Percentiles rank a stretch among this genome's conserved stretches.
These are phyloP conservation scores for Pseudorhiza aurosa DNA, from an alignment of 30 jellyfish, hydroid and myxozoan species.

Conservation along the genomic window DNA sequence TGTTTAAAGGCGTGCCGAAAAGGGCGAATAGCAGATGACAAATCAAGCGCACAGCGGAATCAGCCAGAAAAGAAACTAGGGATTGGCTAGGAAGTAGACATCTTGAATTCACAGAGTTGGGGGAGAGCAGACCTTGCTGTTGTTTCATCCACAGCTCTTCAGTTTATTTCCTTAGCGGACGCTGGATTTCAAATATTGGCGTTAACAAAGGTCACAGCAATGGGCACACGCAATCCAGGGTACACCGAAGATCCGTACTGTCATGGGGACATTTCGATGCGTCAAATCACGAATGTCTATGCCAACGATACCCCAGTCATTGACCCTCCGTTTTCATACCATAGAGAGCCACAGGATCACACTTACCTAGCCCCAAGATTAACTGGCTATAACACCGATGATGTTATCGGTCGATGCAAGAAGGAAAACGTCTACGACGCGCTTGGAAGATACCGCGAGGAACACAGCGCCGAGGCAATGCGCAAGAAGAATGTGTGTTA, in stretches of 20 bases:
- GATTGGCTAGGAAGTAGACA: too few relatives aligned
- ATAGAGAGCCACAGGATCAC: slow-evolving; percentile 31
- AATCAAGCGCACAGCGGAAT: too few relatives aligned
- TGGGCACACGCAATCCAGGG: slow-evolving; percentile 58
- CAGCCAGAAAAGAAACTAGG: too few relatives aligned
- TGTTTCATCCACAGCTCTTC: too few relatives aligned
- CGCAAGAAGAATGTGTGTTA: slow-evolving; percentile 20
- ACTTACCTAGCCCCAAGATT: slow-evolving; percentile 65
- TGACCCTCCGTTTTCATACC: slow-evolving; percentile 15
- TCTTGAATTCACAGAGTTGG: too few relatives aligned
- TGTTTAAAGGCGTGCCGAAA: too few relatives aligned
- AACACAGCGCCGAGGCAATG: slow-evolving; percentile 49
- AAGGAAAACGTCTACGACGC: slow-evolving; percentile 60
- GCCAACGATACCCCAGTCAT: slow-evolving; percentile 64
- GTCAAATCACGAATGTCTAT: slow-evolving; percentile 24
- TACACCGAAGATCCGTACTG: slow-evolving; percentile 13
- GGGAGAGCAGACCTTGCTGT: too few relatives aligned
- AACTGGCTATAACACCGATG: slow-evolving; percentile 74
- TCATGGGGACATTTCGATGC: not conserved
- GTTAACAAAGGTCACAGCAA: slow-evolving; percentile 22
- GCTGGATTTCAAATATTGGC: too few relatives aligned
- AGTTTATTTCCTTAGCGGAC: too few relatives aligned
- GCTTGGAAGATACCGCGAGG: slow-evolving; percentile 49
- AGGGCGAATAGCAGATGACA: too few relatives aligned
- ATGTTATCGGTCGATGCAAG: slow-evolving; percentile 52